Evolutionary conservation across 2,888 invertebrate species (phyloP).

Genomic region (Lochmaea crataegi): DNA sequence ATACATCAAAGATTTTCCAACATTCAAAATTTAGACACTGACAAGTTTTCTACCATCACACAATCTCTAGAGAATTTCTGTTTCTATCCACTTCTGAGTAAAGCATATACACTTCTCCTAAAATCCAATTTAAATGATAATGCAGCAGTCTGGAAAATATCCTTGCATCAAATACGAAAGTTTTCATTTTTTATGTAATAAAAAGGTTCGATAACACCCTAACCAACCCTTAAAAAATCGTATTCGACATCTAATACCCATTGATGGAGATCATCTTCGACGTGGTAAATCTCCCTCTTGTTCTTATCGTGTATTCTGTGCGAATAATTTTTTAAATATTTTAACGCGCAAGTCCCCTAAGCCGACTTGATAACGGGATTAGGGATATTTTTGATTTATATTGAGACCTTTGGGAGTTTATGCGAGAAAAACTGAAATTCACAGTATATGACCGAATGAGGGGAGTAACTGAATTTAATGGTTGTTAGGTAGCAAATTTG

Average conservation of each 20-base stretch:
- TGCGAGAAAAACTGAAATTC: not conserved
- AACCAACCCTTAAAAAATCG: conserved; percentile 33
- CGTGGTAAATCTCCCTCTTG: conserved; percentile 31
- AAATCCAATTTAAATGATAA: conserved; percentile 28
- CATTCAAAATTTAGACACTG: conserved; percentile 1
- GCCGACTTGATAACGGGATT: conserved; percentile 29
- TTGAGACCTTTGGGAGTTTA: conserved; percentile 9
- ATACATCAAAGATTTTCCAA: not conserved
- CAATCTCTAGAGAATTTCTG: not conserved
- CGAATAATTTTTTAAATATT: conserved; percentile 37
- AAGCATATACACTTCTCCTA: not conserved
- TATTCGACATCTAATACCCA: conserved; percentile 37
- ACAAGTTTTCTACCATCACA: not conserved
- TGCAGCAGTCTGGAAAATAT: conserved; percentile 10
- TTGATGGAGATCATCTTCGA: conserved; percentile 35
- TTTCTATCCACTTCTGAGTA: not conserved
- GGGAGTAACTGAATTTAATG: conserved; percentile 3
- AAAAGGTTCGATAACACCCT: conserved; percentile 20
- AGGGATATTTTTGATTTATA: conserved; percentile 17
- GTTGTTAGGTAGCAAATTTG: too few species aligned
- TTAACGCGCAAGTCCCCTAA: conserved; percentile 26
- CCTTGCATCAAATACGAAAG: conserved; percentile 19
- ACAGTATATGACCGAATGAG: conserved; percentile 14
- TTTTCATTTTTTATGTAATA: conserved; percentile 31
- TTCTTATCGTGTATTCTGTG: conserved; percentile 25